Base-by-base conservation (phyloP, 1,140 invertebrate genomes). In the Pseudomyrmex flavicornis region DNA sequence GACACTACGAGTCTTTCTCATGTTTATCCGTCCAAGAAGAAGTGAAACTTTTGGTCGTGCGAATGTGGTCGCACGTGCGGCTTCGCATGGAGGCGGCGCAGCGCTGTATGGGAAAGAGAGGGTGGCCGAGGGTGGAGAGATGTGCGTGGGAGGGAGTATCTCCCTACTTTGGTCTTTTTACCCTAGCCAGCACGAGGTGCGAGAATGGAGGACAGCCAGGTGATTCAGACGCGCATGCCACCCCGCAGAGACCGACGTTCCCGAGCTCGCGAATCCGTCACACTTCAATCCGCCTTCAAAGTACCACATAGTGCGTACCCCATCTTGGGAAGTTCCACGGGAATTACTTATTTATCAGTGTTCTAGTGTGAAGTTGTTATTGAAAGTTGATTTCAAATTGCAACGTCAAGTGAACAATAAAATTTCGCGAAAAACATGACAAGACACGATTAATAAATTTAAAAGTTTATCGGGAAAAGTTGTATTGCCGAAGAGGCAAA, bases 151-250 rank as follows among this genome's bases (percentile, higher is more conserved):
- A 84, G 86, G 87, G 83, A 77, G 52, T 58, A 62, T 75, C 26
- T 20, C 88, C 87, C 88, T 89, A 70, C 87, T 58, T 65, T 58
- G 62, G 54, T 66, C 66, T 88, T 85, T 35, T 83, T 83, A 59
- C 84, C 62, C 61, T 59, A 85, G 69, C 63, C 76, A 50, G 56
- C 87, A 92, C 86, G 89, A 92, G 91, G 90, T 91, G 88, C 86
- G 90, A 90, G 91, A 92, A 92, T 91, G 89, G 87, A 89, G 87
- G 89, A 87, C 90, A 83, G 79, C 86, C 86, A 87, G 90, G 90
- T 86, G 87, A 91, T 89, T 91, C 92, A 92, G 90, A 92, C 82
- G 87, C 90, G 87, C 88, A 88, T 84, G 88, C 44, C 75, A 66
- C 56, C 68, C 73, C 79, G 58, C 61, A 56, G 76, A 72, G 69